These are phyloP conservation scores for Condylostylus longicornis DNA, from an alignment of 1,140 invertebrate species.

Conservation along the genomic window DNA sequence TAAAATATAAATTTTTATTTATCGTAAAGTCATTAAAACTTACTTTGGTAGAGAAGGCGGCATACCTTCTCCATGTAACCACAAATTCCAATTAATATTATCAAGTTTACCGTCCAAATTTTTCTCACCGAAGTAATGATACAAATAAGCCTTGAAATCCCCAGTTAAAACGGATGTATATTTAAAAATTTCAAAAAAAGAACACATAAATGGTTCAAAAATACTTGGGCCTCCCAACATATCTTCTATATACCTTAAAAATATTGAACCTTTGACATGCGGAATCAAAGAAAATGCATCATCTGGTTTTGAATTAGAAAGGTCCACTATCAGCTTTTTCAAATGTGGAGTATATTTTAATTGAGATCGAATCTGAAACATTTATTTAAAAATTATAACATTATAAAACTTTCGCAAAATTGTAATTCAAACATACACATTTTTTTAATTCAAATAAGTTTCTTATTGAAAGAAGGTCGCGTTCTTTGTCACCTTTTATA, in stretches of 20 bases:
- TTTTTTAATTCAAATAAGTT: constrained; percentile 55
- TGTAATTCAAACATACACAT: constrained; percentile 35
- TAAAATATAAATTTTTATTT: constrained; percentile 1
- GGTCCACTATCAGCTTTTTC: constrained; percentile 59
- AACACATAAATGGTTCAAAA: constrained; percentile 67
- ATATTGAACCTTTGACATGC: constrained; percentile 78
- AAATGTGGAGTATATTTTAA: constrained; percentile 18
- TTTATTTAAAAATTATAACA: too few species aligned
- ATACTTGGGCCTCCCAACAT: constrained; percentile 56
- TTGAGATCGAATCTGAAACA: constrained; percentile 35
- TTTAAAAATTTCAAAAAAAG: constrained; percentile 64
- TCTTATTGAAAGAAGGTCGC: constrained; percentile 63
- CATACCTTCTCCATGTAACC: constrained; percentile 71
- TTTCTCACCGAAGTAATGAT: constrained; percentile 51
- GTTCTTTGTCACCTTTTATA: constrained; percentile 42
- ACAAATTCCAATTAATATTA: constrained; percentile 61
- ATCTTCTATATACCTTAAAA: constrained; percentile 69
- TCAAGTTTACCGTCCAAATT: constrained; percentile 25
- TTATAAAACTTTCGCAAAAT: constrained; percentile 2
- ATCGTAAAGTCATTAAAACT: constrained; percentile 15
- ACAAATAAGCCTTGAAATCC: constrained; percentile 59
- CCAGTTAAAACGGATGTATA: constrained; percentile 62
- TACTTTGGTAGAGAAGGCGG: constrained; percentile 64
- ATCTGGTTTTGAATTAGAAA: constrained; percentile 68
- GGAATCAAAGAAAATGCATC: constrained; percentile 73